Evolutionary conservation across 2,113 vertebrate genomes (phyloP).

Genomic region (Campylorhamphus procurvoides): DNA sequence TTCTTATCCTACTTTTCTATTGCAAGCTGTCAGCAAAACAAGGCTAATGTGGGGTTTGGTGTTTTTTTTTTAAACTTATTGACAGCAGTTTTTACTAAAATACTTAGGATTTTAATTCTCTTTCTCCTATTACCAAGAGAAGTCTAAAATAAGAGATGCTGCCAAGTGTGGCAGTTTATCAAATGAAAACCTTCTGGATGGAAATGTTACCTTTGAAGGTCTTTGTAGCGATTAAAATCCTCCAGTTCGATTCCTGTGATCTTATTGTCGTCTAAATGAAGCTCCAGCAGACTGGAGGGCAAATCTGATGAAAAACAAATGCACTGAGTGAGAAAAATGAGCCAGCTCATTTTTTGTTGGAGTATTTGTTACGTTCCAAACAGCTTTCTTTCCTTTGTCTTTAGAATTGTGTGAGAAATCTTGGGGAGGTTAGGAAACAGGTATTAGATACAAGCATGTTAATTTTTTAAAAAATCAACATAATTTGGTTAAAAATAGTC

Average conservation of each 20-base stretch:
- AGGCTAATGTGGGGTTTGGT: fast-evolving
- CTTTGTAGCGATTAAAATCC: slow-evolving; percentile 92
- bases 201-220: slow-evolving; percentile 85
- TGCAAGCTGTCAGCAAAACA: neutral
- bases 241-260: slow-evolving; percentile 90
- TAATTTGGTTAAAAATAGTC: neutral
- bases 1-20: neutral
- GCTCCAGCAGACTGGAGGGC: slow-evolving; percentile 87
- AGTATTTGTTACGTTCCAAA: neutral
- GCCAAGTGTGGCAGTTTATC: neutral
- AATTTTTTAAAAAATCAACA: neutral
- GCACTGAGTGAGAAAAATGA: neutral
- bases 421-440: neutral
- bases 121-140: neutral
- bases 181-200: neutral
- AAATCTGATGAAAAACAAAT: slow-evolving; percentile 70
- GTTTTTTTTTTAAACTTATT: neutral
- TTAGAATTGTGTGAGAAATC: neutral
- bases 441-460: neutral
- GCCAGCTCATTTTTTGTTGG: neutral
- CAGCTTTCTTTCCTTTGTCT: neutral
- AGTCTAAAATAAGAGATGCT: neutral
- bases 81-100: neutral
- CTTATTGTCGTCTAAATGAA: slow-evolving; percentile 94
- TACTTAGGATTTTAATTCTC: neutral